Percentiles rank a stretch among this genome's conserved stretches.
These are phyloP conservation scores for Entomobrya multifasciata DNA, from an alignment of 2,888 invertebrate species.

Conservation along the genomic window DNA sequence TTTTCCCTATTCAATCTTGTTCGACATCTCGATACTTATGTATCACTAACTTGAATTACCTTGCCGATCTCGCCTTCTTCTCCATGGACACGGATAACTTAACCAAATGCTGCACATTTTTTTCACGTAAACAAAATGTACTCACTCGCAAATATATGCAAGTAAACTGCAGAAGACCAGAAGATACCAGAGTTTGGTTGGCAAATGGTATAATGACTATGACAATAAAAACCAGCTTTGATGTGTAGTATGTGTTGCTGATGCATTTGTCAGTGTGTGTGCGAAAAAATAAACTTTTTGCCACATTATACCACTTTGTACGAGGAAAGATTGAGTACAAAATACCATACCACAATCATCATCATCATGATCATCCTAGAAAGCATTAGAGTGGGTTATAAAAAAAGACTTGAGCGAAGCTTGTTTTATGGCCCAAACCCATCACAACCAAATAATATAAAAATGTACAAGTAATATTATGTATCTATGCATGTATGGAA, in stretches of 20 bases:
- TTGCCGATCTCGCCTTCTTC: not conserved
- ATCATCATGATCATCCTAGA: not conserved
- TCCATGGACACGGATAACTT: not conserved
- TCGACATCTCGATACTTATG: not conserved
- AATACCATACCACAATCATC: not conserved
- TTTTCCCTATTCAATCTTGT: not conserved
- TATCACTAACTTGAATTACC: not conserved
- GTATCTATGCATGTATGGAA: conserved; percentile 11
- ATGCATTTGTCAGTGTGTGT: not conserved
- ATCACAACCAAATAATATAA: not conserved
- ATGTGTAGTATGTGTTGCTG: not conserved
- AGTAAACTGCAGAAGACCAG: no score
- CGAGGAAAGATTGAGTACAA: not conserved
- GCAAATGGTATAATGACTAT: not conserved
- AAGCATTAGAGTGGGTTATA: not conserved
- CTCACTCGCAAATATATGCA: not conserved
- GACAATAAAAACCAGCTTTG: conserved; percentile 11
- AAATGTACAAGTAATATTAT: not conserved
- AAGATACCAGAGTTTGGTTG: not conserved
- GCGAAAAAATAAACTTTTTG: not conserved
- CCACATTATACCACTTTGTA: not conserved
- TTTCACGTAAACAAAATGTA: not conserved
- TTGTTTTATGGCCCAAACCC: conserved; percentile 15
- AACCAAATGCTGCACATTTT: not conserved
- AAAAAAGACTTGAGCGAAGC: conserved; percentile 11